Evolutionary conservation across 1,140 invertebrate genomes (phyloP), one percentile per base, ranked within the genome.

Genomic region (Caenorhabditis briggsae): DNA sequence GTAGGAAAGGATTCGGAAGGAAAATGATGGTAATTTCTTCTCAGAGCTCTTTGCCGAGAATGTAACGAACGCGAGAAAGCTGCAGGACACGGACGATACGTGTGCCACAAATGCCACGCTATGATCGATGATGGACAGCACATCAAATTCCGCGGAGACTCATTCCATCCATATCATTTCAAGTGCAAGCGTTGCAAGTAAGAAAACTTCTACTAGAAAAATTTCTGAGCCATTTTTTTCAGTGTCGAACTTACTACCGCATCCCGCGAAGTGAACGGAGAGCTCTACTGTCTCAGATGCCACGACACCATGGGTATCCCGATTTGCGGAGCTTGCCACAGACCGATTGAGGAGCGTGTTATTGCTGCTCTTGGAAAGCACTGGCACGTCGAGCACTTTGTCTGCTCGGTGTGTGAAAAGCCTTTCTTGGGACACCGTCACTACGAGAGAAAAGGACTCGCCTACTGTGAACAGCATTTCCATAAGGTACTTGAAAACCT

Each of bases 301-400:
- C 97, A 99, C 93, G 98, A 99, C 92, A 99, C 99, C 94, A 99
- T 99, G 97, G 98, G 98, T 25, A 95, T 95, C 85, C 94, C 95
- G 1, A 99, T 99, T 89, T 99, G 97, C 93, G 97, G 97, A 50
- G 97, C 97, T 74, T 99, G 97, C 93, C 95, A 97, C 41, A 95
- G 97, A 23, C 97, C 97, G 1, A 97, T 98, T 88, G 97, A 98
- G 93, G 97, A 98, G 93, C 94, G 97, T 65, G 96, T 98, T 18
- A 96, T 98, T 8, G 98, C 97, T 33, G 97, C 97, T 20, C 93
- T 98, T n/a, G 97, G 97, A 7, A 99, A 99, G 93, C 96, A 99
- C 91, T 99, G 97, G 97, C 98, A 99, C 93, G 97, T 99, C 18
- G 98, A 99, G 95, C 98, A 99, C 94, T 99, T 99, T 94, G 98